A percentile compares a stretch with the other conserved stretches of the same genome.
Conservation (phyloP, 1,140 invertebrate genomes). For the Pseudomyrmex pallidus region DNA sequence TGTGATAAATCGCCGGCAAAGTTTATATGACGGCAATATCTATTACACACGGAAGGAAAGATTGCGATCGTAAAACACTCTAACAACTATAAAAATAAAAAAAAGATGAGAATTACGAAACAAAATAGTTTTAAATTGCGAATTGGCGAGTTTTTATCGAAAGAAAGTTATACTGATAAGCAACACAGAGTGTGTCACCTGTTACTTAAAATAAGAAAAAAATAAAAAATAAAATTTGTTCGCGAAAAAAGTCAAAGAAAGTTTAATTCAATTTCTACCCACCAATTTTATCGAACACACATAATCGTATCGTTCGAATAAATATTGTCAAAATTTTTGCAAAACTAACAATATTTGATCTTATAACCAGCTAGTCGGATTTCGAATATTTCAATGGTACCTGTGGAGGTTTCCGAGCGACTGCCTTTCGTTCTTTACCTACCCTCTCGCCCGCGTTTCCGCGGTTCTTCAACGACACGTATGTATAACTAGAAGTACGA, state of each 20-base stretch:
- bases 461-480: constrained; percentile 58
- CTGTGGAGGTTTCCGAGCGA: constrained; percentile 57
- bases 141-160: no score
- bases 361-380: not conserved
- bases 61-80: not conserved
- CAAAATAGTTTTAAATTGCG: no score
- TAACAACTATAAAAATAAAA: constrained; percentile 6
- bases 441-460: not conserved
- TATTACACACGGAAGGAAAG: not conserved
- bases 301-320: constrained; percentile 1
- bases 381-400: constrained; percentile 48
- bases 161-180: no score
- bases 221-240: not conserved
- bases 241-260: constrained; percentile 2
- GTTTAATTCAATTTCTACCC: constrained; percentile 18
- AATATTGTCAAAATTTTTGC: constrained; percentile 22
- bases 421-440: constrained; percentile 28
- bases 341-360: constrained; percentile 42
- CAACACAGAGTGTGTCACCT: not conserved
- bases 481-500: constrained; percentile 71
- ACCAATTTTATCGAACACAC: not conserved
- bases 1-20: not conserved
- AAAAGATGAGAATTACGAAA: no score
- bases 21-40: constrained; percentile 8
- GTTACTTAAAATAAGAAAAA: not conserved